A percentile compares a stretch with the other conserved stretches of the same genome.
phyloP scores from a whole-genome alignment of 2,113 vertebrate species.

The Gymnobelideus leadbeateri region DNA sequence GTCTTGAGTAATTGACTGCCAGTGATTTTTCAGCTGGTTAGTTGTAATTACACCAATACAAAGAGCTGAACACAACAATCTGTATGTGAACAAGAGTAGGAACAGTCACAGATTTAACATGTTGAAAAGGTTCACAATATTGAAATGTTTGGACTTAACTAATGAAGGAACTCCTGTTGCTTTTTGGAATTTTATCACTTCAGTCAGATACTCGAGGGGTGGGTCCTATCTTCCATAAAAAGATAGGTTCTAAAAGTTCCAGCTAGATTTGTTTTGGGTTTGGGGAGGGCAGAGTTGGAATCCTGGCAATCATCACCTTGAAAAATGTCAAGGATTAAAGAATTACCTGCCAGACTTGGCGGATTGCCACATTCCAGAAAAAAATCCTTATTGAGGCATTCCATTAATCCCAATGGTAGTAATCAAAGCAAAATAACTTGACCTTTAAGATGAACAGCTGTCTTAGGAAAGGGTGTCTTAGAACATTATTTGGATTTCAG shows the following conservation, averaged over 20 bases:
- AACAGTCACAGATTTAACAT: neutral
- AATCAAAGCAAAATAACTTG: neutral
- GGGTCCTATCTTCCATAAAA: neutral
- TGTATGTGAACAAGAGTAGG: neutral
- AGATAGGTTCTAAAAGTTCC: neutral
- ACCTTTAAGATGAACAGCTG: constrained; percentile 6
- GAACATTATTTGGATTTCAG: neutral
- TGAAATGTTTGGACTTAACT: neutral
- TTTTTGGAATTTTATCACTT: neutral
- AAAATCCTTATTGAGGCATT: neutral
- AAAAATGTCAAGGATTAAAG: constrained; percentile 3
- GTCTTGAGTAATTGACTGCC: neutral
- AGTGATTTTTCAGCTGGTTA: neutral
- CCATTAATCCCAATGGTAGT: neutral
- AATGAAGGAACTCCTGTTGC: neutral
- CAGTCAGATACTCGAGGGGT: neutral
- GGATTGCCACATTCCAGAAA: neutral
- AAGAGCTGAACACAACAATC: neutral
- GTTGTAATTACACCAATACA: neutral
- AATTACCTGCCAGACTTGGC: constrained; percentile 1
- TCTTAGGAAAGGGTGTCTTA: neutral
- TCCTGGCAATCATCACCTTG: neutral
- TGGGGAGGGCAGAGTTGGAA: neutral
- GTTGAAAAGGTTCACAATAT: neutral
- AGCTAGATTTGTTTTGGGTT: neutral